A percentile compares a stretch with the other conserved stretches of the same genome.
phyloP scores from a whole-genome alignment of 2,113 vertebrate species.

The Crotalus viridis region DNA sequence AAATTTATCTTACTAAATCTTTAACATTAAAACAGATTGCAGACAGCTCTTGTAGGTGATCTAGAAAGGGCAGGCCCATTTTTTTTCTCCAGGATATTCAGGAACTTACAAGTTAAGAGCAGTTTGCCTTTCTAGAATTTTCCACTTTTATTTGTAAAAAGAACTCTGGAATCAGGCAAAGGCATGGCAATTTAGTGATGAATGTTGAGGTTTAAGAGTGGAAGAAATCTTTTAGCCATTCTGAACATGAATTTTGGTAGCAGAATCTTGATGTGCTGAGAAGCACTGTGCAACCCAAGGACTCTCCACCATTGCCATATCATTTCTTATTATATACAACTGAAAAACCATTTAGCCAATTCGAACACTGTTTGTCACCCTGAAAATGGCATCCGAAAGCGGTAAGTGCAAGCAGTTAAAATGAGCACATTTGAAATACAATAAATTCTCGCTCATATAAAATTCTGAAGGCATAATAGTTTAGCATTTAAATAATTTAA shows the following conservation, averaged over 20 bases:
- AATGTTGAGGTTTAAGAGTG: not conserved
- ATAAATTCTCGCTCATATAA: not conserved
- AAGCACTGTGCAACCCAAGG: not conserved
- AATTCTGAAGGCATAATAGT: not conserved
- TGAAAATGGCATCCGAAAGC: not conserved
- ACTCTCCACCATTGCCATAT: not conserved
- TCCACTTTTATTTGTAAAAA: not conserved
- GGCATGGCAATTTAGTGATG: not conserved
- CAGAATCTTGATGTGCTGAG: not conserved
- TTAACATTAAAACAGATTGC: not conserved
- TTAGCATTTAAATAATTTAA: not conserved
- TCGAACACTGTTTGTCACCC: not conserved
- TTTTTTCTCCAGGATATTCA: not conserved
- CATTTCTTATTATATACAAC: not conserved
- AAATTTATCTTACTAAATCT: not conserved
- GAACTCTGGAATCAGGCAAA: not conserved
- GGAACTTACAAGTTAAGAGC: not conserved
- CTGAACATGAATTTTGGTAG: not conserved
- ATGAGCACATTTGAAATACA: not conserved
- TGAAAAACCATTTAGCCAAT: not conserved
- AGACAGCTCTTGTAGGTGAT: not conserved
- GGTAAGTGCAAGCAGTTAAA: not conserved
- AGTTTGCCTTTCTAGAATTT: not conserved
- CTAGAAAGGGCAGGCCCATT: not conserved
- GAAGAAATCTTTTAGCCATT: not conserved